Conservation (phyloP, 2,113 vertebrate genomes). For the Oostethus manadensis region DNA sequence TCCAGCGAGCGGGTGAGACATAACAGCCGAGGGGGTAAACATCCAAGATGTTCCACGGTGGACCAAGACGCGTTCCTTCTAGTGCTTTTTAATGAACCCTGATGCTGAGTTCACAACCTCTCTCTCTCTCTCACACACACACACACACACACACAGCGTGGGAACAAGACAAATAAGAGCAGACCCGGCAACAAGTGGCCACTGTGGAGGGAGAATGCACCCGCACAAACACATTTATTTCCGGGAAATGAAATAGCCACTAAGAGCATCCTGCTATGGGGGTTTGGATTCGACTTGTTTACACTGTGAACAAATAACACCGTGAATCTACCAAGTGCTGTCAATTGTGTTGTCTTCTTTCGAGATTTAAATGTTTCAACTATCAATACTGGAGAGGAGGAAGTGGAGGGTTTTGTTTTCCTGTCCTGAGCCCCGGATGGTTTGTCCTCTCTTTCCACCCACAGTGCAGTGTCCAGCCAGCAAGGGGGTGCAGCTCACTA, state of each 20-base stretch:
- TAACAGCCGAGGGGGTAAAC: constrained; percentile 55
- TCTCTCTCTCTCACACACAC: neutral
- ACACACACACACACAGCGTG: constrained; percentile 2
- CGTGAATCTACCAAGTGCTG: neutral
- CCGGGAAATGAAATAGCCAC: neutral
- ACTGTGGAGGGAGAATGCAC: constrained; percentile 6
- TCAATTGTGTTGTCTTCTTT: too few species aligned
- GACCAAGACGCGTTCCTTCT: constrained; percentile 21
- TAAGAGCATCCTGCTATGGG: neutral
- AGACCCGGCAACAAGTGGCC: constrained; percentile 27
- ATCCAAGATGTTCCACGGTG: constrained; percentile 53
- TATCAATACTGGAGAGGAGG: neutral
- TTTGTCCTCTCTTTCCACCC: constrained; percentile 32
- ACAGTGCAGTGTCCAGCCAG: constrained; percentile 20
- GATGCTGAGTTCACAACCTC: constrained; percentile 13
- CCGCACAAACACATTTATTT: constrained; percentile 28
- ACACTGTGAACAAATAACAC: neutral
- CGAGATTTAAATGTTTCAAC: too few species aligned
- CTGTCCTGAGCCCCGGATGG: constrained; percentile 18
- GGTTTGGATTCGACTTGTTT: too few species aligned
- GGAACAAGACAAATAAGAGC: constrained; percentile 14
- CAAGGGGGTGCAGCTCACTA: constrained; percentile 25
- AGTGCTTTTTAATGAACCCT: constrained; percentile 40
- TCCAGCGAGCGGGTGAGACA: constrained; percentile 21
- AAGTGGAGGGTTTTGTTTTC: neutral